Base-by-base conservation (phyloP, 2,888 invertebrate species). In the Ormyrus thymus region DNA sequence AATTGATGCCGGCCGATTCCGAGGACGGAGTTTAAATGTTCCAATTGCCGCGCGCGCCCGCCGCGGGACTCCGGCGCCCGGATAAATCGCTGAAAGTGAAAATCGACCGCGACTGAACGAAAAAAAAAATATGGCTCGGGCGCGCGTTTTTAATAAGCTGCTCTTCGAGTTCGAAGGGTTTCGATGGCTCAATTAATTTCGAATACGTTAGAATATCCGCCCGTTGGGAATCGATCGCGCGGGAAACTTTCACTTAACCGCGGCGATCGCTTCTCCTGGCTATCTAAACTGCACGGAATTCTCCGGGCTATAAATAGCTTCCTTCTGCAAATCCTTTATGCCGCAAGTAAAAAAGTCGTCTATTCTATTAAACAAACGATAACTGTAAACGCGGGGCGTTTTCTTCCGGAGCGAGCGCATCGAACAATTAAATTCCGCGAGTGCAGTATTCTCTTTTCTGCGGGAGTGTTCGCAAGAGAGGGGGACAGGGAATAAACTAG, bases 1-100 rank as follows among this genome's bases (percentile, higher is more conserved):
- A 85, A 86, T 86, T 84, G 85, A 85, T 85, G 83, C 72, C 81
- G 81, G 83, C 29, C 80, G 83, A 85, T 84, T 84, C 83, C 79
- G 75, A 81, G 81, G 79, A 55, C 70, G 53, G 45, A 50, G 59
- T 29, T 84, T 86, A 84, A 29, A 84, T 84, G 85, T 84, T 84
- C 84, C 84, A 84, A 85, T 86, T 84, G 83, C 82, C 83, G 81
- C 6, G 10, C 6, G 45, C 51, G 50, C 51, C 45, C 85, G 75
- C 84, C 83, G 74, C 82, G 82, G 86, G 77, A 59, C 53, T 11
- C 55, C 64, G 29, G n/a, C 59, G 84, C 6, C 55, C 46, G 55
- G n/a, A 1, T 6, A 7, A 10, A 29, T 15, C 11, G 46, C 43
- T 58, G 29, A 58, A 75, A 61, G 64, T 45, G 46, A 62, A 73